Conservation (phyloP, 2,113 vertebrate species). For the Diglossa brunneiventris region DNA sequence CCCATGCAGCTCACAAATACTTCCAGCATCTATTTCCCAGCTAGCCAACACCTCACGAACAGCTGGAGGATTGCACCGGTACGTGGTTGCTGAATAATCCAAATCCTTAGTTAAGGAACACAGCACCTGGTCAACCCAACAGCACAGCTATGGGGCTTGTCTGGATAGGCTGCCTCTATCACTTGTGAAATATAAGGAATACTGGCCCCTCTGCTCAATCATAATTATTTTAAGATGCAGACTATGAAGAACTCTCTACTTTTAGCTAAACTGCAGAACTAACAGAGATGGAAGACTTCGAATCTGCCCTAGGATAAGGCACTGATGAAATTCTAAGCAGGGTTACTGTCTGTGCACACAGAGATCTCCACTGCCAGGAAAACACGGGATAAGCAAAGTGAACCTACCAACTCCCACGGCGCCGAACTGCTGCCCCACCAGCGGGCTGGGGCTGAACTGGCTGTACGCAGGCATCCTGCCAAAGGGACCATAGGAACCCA, state of each 20-base stretch:
- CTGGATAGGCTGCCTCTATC: background rate
- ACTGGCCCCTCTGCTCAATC: background rate
- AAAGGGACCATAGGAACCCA: slow-evolving; percentile 87
- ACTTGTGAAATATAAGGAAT: background rate
- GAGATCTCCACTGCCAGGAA: background rate
- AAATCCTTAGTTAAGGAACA: background rate
- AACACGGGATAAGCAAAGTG: background rate
- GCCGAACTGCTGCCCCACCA: slow-evolving; percentile 86
- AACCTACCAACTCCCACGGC: slow-evolving; percentile 84
- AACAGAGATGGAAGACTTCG: background rate
- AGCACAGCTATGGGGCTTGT: background rate
- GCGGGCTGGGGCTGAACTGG: slow-evolving; percentile 84
- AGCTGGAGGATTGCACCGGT: background rate
- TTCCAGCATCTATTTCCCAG: background rate
- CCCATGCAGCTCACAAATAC: background rate
- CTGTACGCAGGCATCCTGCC: slow-evolving; percentile 88
- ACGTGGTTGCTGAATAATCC: background rate
- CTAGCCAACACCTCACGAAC: background rate
- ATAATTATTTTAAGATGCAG: background rate
- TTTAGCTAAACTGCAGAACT: background rate
- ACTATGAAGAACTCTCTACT: background rate
- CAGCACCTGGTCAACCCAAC: background rate
- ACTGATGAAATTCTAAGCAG: background rate
- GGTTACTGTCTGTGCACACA: background rate
- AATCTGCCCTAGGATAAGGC: background rate